These are phyloP conservation scores for Paramuricea clavata DNA, from an alignment of 92 coral and sea anemone species.

Conservation along the genomic window DNA sequence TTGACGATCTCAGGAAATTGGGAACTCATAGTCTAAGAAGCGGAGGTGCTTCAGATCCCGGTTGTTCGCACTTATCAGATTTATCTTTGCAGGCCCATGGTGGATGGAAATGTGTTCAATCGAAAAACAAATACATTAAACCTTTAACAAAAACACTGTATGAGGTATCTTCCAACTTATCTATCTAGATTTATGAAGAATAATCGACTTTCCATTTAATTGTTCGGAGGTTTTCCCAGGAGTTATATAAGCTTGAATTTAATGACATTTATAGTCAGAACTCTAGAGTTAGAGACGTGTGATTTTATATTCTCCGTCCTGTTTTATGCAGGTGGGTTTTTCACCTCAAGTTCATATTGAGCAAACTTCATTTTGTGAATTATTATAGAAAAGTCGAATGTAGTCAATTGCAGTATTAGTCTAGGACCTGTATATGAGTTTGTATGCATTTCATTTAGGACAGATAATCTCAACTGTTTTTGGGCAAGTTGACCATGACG, in stretches of 20 bases:
- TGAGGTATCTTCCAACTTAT: not conserved
- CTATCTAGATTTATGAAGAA: not conserved
- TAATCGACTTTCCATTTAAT: not conserved
- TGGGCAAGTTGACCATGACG: slow-evolving; percentile 9
- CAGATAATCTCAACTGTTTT: slow-evolving; percentile 8
- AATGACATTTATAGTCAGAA: not conserved
- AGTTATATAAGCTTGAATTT: not conserved
- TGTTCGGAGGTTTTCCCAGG: not conserved
- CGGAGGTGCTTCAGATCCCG: not conserved
- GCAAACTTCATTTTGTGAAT: too few relatives aligned
- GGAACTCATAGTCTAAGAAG: slow-evolving; percentile 10
- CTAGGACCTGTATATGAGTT: slow-evolving; percentile 11
- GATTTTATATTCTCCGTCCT: not conserved
- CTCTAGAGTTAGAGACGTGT: not conserved
- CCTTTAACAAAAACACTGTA: not conserved
- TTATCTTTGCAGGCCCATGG: slow-evolving; percentile 11
- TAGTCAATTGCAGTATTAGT: too few relatives aligned
- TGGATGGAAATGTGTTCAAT: slow-evolving; percentile 31
- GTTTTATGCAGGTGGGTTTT: not conserved
- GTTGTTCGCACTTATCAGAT: not conserved
- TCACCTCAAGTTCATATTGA: not conserved
- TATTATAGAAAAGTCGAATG: too few relatives aligned
- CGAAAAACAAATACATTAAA: slow-evolving; percentile 20
- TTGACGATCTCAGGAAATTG: not conserved
- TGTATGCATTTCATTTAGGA: slow-evolving; percentile 7